These are phyloP conservation scores for Netelia virgata DNA, from an alignment of 2,888 invertebrate species.

Conservation along the genomic window DNA sequence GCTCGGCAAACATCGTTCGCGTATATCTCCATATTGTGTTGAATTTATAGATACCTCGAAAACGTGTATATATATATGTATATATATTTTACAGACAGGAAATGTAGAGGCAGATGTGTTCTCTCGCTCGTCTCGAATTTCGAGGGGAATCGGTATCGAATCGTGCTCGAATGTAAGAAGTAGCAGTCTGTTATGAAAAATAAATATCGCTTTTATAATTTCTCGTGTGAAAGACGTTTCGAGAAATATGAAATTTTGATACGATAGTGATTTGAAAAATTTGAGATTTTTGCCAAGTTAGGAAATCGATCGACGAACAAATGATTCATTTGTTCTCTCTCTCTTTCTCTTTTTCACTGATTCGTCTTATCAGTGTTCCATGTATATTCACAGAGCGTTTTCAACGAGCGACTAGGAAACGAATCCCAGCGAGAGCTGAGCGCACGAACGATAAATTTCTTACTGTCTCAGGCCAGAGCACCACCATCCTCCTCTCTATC, in stretches of 20 bases:
- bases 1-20: conserved; percentile 70
- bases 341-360: not conserved
- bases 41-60: conserved; percentile 41
- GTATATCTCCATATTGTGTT: conserved; percentile 68
- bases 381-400: conserved; percentile 45
- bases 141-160: not conserved
- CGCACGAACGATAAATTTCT: conserved; percentile 59
- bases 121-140: not conserved
- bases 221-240: not conserved
- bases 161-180: too few relatives aligned
- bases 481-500: not conserved
- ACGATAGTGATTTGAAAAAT: not conserved
- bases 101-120: not conserved
- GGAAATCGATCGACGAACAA: conserved; percentile 13
- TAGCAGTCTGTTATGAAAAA: too few relatives aligned
- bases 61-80: not conserved
- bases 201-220: too few relatives aligned
- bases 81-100: not conserved
- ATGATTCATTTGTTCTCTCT: conserved; percentile 31
- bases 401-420: conserved; percentile 44
- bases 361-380: conserved; percentile 9
- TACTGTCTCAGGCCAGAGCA: conserved; percentile 39
- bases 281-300: conserved; percentile 1
- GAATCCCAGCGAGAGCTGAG: conserved; percentile 43
- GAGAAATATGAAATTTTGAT: not conserved